Evolutionary conservation across 2,888 invertebrate species (phyloP), one percentile per base, ranked within the genome.

Genomic region (Amblyteles armatorius): DNA sequence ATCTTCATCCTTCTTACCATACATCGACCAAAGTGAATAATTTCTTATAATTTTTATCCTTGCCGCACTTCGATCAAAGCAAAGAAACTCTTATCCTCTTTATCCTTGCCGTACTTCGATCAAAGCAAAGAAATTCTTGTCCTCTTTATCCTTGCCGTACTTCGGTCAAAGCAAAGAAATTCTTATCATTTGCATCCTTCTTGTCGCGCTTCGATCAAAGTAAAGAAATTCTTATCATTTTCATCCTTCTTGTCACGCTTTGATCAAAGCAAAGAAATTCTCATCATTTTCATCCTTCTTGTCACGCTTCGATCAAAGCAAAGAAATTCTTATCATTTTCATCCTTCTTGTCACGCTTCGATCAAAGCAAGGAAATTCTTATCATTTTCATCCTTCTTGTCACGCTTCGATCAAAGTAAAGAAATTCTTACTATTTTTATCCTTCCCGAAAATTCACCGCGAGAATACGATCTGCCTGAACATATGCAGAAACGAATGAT

Each of bases 161-260:
- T 96, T 96, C 88, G 96, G 97, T 91, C 96, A 96, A 5, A 40
- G 40, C 11, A 9, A 40, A 40, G 9, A 40, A 40, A 7, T 40
- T 40, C 7, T 40, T 40, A 40, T 0, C 0, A 33, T 33, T 33
- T 33, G 6, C 7, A 33, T 33, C 6, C 6, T 33, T 33, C 33
- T 94, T 96, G 88, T 96, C 97, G 0, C 96, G 96, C 93, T 96
- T 96, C 88, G 96, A 97, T 91, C 96, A 96, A 9, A 40, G 40
- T 11, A 40, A 40, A 40, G 9, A 40, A 40, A 7, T 40, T 40
- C 2, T 9, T 9, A 40, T 33, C 7, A 6, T 33, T 33, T 5
- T n/a, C n/a, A n/a, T n/a, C n/a, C n/a, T n/a, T n/a, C n/a, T 55
- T 96, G 88, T 96, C 97, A 0, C 96, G 96, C 93, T 96, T 96